These are phyloP conservation scores for Eulimnadia texana DNA, from an alignment of 1,140 invertebrate genomes.

Conservation along the genomic window DNA sequence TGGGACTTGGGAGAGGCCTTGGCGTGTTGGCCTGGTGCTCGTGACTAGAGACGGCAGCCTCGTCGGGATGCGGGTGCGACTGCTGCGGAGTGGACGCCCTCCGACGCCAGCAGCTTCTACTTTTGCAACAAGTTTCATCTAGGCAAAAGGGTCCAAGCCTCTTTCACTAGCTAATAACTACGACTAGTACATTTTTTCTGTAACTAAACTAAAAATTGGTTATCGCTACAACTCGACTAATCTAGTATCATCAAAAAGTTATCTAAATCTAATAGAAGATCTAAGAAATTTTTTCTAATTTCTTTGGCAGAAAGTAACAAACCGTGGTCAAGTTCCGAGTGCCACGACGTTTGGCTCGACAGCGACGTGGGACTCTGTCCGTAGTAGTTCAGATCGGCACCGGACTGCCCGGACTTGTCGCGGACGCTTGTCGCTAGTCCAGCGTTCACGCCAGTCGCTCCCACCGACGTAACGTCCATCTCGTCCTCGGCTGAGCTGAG, in stretches of 20 bases:
- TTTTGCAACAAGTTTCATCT: conserved; percentile 14
- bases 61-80: background rate
- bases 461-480: conserved; percentile 28
- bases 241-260: no score
- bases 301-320: conserved; percentile 22
- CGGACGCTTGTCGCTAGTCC: conserved; percentile 26
- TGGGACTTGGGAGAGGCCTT: conserved; percentile 7
- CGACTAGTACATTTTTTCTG: background rate
- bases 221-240: no score
- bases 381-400: conserved; percentile 37
- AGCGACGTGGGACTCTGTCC: conserved; percentile 40
- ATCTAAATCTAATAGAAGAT: no score
- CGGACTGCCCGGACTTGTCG: conserved; percentile 27
- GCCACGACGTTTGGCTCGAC: conserved; percentile 39
- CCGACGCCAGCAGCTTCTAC: conserved; percentile 2
- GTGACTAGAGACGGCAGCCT: conserved; percentile 10
- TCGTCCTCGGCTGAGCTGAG: conserved; percentile 43
- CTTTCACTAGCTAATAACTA: conserved; percentile 23
- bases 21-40: conserved; percentile 6
- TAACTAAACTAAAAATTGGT: no score
- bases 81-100: background rate
- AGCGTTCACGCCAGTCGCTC: conserved; percentile 24
- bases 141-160: conserved; percentile 18
- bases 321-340: conserved; percentile 41
- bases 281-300: no score